Evolutionary conservation across 2,888 invertebrate species (phyloP).

Genomic region (Neoascia interrupta): DNA sequence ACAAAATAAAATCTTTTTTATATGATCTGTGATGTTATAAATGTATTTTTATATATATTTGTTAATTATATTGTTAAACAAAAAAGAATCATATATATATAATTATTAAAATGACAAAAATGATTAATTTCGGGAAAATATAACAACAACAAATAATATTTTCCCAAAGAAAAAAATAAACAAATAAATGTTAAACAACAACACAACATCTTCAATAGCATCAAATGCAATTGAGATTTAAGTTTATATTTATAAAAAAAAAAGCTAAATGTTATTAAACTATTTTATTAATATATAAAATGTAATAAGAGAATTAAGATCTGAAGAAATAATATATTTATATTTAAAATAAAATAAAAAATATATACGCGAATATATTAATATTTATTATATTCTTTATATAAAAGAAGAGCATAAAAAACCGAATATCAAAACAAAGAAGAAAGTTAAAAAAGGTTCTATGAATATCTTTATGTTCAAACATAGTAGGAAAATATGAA

Average conservation of each 20-base stretch:
- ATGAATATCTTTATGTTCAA: constrained; percentile 58
- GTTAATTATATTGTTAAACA: constrained; percentile 73
- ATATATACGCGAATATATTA: constrained; percentile 53
- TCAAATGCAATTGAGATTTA: constrained; percentile 58
- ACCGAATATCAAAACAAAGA: constrained; percentile 33
- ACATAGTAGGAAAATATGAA: constrained; percentile 37
- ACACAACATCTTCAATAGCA: constrained; percentile 46
- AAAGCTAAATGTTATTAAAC: constrained; percentile 63
- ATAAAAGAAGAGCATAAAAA: constrained; percentile 45
- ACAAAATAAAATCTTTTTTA: constrained; percentile 71
- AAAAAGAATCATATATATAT: constrained; percentile 69
- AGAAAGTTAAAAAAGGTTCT: constrained; percentile 27
- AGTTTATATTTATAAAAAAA: constrained; percentile 40
- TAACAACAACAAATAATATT: constrained; percentile 54
- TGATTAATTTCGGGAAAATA: constrained; percentile 48
- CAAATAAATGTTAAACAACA: constrained; percentile 44
- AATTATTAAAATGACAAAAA: constrained; percentile 62
- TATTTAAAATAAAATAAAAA: constrained; percentile 54
- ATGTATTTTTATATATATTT: constrained; percentile 75
- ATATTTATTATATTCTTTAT: constrained; percentile 70
- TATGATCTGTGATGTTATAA: constrained; percentile 74
- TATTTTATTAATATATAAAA: constrained; percentile 68
- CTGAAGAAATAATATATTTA: constrained; percentile 68
- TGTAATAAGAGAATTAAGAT: constrained; percentile 69
- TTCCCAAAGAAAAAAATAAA: constrained; percentile 52